Conservation (phyloP, 1,140 invertebrate species). For the Lasaia peninsularis region DNA sequence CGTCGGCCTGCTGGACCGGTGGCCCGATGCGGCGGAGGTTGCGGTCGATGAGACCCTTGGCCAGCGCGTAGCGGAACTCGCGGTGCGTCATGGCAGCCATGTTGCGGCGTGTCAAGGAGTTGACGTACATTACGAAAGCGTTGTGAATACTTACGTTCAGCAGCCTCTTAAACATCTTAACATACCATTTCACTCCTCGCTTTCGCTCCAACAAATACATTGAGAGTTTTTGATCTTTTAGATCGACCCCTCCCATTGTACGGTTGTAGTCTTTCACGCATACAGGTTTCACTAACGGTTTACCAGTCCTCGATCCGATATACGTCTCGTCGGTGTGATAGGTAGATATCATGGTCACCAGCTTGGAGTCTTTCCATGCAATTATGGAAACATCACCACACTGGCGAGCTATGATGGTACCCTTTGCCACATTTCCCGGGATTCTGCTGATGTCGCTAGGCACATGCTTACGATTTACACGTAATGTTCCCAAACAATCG, state of each 20-base stretch:
- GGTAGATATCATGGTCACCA: not conserved
- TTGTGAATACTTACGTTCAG: not conserved
- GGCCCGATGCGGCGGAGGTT: not conserved
- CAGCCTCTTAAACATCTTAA: not conserved
- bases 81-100: constrained; percentile 2
- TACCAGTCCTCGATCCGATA: not conserved
- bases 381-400: not conserved
- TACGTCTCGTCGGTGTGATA: not conserved
- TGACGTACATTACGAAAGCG: not conserved
- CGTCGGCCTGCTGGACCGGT: not conserved
- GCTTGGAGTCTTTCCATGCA: not conserved
- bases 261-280: not conserved
- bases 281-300: not conserved
- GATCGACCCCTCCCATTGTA: not conserved
- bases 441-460: not conserved
- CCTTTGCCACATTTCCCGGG: not conserved
- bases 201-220: not conserved
- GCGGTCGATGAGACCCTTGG: not conserved
- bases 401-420: not conserved
- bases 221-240: too few species aligned
- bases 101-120: not conserved
- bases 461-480: not conserved
- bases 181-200: not conserved
- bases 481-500: not conserved
- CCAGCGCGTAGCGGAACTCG: constrained; percentile 11